Evolutionary conservation across 2,888 invertebrate genomes (phyloP).

Genomic region (Eristalinus aeneus): DNA sequence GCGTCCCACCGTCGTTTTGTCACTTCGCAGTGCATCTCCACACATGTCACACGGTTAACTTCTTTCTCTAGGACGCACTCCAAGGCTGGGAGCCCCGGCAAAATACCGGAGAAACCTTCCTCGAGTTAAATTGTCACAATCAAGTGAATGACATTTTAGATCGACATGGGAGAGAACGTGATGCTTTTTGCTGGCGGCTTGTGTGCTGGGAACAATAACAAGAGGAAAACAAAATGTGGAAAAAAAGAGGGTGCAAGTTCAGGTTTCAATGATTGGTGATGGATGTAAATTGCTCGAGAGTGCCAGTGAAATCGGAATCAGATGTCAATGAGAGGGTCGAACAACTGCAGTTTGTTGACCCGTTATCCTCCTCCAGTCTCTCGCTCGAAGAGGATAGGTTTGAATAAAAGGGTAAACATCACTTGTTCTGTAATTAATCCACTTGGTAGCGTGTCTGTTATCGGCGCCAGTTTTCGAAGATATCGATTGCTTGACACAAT

Average conservation of each 20-base stretch:
- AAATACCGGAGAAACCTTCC: slow-evolving; percentile 26
- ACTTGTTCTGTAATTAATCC: no score
- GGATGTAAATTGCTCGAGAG: neutral
- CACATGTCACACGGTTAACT: slow-evolving; percentile 18
- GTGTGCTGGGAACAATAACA: neutral
- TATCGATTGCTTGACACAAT: no score
- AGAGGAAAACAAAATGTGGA: neutral
- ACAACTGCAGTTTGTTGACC: neutral
- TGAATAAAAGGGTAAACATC: no score
- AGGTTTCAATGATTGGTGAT: neutral
- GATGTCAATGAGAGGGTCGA: neutral
- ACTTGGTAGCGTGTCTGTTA: no score
- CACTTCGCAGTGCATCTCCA: slow-evolving; percentile 35
- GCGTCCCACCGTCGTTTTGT: neutral
- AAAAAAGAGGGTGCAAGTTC: neutral
- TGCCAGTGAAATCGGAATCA: neutral
- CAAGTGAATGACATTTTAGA: slow-evolving; percentile 55
- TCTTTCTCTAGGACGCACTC: slow-evolving; percentile 4
- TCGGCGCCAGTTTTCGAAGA: no score
- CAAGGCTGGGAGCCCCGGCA: neutral
- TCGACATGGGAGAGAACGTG: slow-evolving; percentile 14
- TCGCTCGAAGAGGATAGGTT: no score
- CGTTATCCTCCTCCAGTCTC: no score
- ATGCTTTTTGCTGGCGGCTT: neutral
- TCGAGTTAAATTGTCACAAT: slow-evolving; percentile 49